A percentile compares a stretch with the other conserved stretches of the same genome.
phyloP scores from a whole-genome alignment of 2,113 vertebrate species.

The Verasper variegatus region DNA sequence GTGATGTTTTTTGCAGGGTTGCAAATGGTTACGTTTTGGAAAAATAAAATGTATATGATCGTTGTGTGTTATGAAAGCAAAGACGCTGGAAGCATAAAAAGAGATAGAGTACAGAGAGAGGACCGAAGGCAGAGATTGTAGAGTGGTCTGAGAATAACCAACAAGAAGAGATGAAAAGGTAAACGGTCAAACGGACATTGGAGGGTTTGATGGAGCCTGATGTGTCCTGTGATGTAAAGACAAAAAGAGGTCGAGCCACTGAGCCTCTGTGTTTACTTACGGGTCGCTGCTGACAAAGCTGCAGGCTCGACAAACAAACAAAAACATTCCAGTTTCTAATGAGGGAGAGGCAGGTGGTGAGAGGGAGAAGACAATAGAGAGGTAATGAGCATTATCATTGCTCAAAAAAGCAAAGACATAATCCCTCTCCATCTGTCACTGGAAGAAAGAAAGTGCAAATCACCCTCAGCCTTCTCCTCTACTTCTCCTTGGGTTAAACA shows the following conservation, averaged over 20 bases:
- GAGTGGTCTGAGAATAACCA: conserved; percentile 1
- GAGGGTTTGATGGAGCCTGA: not conserved
- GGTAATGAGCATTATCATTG: not conserved
- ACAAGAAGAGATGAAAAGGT: not conserved
- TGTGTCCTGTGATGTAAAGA: conserved; percentile 35
- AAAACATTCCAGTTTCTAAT: conserved; percentile 64
- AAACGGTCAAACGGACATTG: not conserved
- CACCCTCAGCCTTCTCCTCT: not conserved
- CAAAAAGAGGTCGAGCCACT: conserved; percentile 31
- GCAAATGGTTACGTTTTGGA: no score
- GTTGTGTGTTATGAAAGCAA: not conserved
- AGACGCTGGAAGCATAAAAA: not conserved
- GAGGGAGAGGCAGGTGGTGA: not conserved
- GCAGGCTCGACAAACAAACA: conserved; percentile 46
- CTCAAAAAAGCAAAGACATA: not conserved
- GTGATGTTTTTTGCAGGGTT: conserved; percentile 44
- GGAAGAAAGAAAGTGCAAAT: not conserved
- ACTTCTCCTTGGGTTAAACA: not conserved
- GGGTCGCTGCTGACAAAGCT: conserved; percentile 44
- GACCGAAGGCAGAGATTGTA: not conserved
- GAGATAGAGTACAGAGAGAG: not conserved
- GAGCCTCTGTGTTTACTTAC: conserved; percentile 36
- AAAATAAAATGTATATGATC: not conserved
- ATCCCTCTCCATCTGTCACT: not conserved
- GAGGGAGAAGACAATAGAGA: not conserved